phyloP scores from a whole-genome alignment of 92 coral and sea anemone species.

The Umimayanthus kanabou region DNA sequence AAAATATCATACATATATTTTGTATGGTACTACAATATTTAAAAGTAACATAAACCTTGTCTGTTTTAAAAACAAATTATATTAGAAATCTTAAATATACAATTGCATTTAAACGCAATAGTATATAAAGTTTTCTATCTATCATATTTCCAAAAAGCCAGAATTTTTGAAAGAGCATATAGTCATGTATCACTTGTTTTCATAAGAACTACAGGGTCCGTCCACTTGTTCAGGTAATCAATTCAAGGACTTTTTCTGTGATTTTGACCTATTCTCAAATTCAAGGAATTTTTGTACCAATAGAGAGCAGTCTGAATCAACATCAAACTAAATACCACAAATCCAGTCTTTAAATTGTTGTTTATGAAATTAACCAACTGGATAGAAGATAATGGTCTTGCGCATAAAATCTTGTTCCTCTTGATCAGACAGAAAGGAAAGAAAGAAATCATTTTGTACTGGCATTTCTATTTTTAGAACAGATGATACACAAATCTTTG shows the following conservation, averaged over 20 bases:
- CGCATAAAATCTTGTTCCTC: not conserved
- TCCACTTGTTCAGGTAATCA: not conserved
- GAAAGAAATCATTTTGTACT: not conserved
- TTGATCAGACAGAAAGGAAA: not conserved
- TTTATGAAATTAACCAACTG: too few species aligned
- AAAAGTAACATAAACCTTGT: not conserved
- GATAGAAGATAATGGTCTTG: not conserved
- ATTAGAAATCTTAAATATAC: not conserved
- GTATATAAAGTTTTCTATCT: not conserved
- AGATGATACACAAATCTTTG: not conserved
- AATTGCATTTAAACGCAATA: not conserved
- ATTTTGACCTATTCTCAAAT: not conserved
- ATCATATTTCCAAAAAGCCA: not conserved
- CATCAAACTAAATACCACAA: not conserved
- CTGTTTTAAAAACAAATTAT: not conserved
- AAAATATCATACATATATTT: not conserved
- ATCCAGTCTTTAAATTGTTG: not conserved
- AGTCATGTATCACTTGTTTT: not conserved
- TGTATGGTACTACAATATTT: not conserved
- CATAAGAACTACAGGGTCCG: not conserved
- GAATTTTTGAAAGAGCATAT: not conserved
- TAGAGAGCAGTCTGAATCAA: not conserved
- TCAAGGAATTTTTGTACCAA: not conserved
- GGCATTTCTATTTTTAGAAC: not conserved
- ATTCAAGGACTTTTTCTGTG: not conserved